Evolutionary conservation across 2,113 vertebrate species (phyloP).

Genomic region (Reinhardtius hippoglossoides): DNA sequence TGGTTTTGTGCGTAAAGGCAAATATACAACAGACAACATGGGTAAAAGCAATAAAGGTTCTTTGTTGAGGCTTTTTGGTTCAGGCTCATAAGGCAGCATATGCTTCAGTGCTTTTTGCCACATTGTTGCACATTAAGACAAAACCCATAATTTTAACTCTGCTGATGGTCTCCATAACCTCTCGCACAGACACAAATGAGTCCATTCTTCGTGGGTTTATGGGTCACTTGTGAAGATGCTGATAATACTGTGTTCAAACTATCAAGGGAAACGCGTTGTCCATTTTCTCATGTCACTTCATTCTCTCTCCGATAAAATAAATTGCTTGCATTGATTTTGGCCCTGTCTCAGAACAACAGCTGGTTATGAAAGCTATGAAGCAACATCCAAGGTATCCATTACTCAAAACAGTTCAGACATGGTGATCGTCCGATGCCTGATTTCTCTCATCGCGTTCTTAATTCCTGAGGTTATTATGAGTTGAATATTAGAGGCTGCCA

Average conservation of each 20-base stretch:
- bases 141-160: background rate
- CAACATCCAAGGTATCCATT: slow-evolving; percentile 51
- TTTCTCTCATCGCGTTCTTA: slow-evolving; percentile 76
- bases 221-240: slow-evolving; percentile 5
- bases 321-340: slow-evolving; percentile 41
- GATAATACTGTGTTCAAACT: slow-evolving; percentile 9
- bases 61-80: background rate
- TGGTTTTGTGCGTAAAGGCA: slow-evolving; percentile 10
- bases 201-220: slow-evolving; percentile 14
- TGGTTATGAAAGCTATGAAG: slow-evolving; percentile 42
- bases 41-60: background rate
- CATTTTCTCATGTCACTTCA: slow-evolving; percentile 33
- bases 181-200: slow-evolving; percentile 4
- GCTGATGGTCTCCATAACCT: slow-evolving; percentile 6
- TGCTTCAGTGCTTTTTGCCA: slow-evolving; percentile 15
- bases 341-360: slow-evolving; percentile 23
- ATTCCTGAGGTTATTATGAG: slow-evolving; percentile 72
- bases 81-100: slow-evolving; percentile 18
- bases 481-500: slow-evolving; percentile 75
- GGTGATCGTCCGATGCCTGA: slow-evolving; percentile 55
- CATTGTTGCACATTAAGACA: slow-evolving; percentile 29
- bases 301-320: slow-evolving; percentile 32
- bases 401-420: slow-evolving; percentile 53
- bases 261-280: background rate
- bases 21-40: slow-evolving; percentile 19